Conservation (phyloP, 2,113 vertebrate genomes). For the Rana temporaria region DNA sequence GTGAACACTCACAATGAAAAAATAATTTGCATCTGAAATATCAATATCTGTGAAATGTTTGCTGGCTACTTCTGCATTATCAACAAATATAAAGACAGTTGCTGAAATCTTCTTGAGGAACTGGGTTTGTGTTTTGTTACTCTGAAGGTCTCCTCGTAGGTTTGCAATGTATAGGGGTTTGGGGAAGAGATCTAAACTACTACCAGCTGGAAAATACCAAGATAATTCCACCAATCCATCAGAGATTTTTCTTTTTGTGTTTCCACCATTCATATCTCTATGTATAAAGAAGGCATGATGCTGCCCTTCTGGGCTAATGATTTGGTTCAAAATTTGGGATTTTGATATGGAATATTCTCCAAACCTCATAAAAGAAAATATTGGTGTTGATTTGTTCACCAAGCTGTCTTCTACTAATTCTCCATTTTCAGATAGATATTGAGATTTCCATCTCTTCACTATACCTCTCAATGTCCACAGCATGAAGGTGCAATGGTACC, state of each 20-base stretch:
- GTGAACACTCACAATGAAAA: too few species aligned
- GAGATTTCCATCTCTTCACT: constrained; percentile 61
- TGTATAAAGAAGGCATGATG: constrained; percentile 73
- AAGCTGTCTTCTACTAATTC: constrained; percentile 60
- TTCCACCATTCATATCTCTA: constrained; percentile 63
- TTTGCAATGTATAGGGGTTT: constrained; percentile 66
- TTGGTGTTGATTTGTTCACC: constrained; percentile 68
- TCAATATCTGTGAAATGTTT: too few species aligned
- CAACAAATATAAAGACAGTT: constrained; percentile 64
- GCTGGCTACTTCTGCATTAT: constrained; percentile 62
- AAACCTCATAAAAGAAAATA: constrained; percentile 77
- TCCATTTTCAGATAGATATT: constrained; percentile 18
- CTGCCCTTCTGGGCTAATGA: constrained; percentile 71
- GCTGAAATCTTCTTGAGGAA: constrained; percentile 62
- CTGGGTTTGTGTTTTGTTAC: constrained; percentile 65
- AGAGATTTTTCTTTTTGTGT: constrained; percentile 70
- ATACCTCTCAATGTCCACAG: constrained; percentile 73
- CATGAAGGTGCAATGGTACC: constrained; percentile 64
- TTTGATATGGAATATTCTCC: constrained; percentile 75
- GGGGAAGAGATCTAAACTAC: constrained; percentile 62
- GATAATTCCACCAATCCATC: constrained; percentile 77
- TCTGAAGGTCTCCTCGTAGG: constrained; percentile 64
- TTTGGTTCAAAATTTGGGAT: constrained; percentile 73
- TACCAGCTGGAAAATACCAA: constrained; percentile 72
- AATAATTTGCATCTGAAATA: too few species aligned